These are phyloP conservation scores for Scaptomyza tumidula DNA, from an alignment of 2,888 invertebrate genomes.

Conservation along the genomic window DNA sequence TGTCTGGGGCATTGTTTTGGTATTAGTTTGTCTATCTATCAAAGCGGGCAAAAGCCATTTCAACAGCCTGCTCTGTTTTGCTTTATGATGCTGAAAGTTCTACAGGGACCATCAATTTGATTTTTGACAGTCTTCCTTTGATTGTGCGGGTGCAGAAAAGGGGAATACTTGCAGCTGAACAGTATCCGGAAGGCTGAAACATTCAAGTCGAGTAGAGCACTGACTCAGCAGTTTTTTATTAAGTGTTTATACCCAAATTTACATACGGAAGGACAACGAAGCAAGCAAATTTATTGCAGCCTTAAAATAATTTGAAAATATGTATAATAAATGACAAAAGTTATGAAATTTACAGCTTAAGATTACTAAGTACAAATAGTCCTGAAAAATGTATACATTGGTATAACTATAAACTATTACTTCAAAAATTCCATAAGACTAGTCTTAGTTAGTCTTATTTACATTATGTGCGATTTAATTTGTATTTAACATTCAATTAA, in stretches of 20 bases:
- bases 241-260: conserved; percentile 4
- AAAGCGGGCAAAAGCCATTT: conserved; percentile 62
- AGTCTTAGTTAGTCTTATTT: neutral
- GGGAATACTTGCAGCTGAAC: conserved; percentile 37
- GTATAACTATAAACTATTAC: no score
- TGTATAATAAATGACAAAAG: no score
- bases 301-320: no score
- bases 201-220: conserved; percentile 13
- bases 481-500: conserved; percentile 1
- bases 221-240: conserved; percentile 26
- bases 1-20: conserved; percentile 50
- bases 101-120: conserved; percentile 68
- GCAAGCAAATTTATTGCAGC: neutral
- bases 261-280: neutral
- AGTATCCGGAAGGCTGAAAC: conserved; percentile 9
- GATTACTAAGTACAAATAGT: neutral
- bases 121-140: conserved; percentile 54
- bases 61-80: conserved; percentile 55
- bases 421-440: neutral
- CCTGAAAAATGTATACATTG: no score
- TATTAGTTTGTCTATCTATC: conserved; percentile 65
- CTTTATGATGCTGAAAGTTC: conserved; percentile 39
- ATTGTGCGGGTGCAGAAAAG: conserved; percentile 12
- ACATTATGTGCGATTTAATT: conserved; percentile 2
- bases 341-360: neutral